A percentile compares a stretch with the other conserved stretches of the same genome.
These are phyloP conservation scores for Galaxea fascicularis DNA, from an alignment of 92 coral and sea anemone species.

Conservation along the genomic window DNA sequence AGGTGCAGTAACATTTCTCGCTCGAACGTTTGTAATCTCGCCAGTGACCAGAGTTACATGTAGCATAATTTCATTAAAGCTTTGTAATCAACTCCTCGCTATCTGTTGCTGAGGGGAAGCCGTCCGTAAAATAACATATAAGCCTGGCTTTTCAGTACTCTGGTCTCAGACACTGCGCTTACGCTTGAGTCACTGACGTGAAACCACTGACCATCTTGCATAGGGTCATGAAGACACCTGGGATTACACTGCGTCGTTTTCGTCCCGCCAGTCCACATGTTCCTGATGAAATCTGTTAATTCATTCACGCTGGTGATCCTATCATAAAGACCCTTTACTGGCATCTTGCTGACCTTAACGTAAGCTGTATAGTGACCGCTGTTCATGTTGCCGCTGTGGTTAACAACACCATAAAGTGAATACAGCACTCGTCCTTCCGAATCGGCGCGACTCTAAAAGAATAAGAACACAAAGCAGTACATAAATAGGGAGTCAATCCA, in stretches of 20 bases:
- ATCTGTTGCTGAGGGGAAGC: conserved; percentile 58
- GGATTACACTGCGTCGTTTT: conserved; percentile 24
- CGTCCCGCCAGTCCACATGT: conserved; percentile 73
- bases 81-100: not conserved
- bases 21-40: no score
- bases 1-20: no score
- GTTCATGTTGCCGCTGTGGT: conserved; percentile 94
- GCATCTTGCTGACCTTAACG: conserved; percentile 71
- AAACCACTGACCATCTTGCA: conserved; percentile 88
- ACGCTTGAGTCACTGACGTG: conserved; percentile 95
- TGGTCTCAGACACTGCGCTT: conserved; percentile 74
- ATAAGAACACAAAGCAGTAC: not conserved
- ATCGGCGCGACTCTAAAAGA: conserved; percentile 76
- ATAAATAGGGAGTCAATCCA: not conserved
- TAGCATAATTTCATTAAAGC: not conserved
- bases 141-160: conserved; percentile 92
- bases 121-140: conserved; percentile 95
- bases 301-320: conserved; percentile 70
- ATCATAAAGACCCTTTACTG: conserved; percentile 51
- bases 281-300: conserved; percentile 59
- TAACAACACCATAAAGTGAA: conserved; percentile 86
- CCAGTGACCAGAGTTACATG: no score
- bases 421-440: conserved; percentile 81
- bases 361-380: conserved; percentile 99
- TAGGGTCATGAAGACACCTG: conserved; percentile 56